phyloP scores from a whole-genome alignment of 2,797 vertebrate genomes.

The Odontamblyopus rebecca region DNA sequence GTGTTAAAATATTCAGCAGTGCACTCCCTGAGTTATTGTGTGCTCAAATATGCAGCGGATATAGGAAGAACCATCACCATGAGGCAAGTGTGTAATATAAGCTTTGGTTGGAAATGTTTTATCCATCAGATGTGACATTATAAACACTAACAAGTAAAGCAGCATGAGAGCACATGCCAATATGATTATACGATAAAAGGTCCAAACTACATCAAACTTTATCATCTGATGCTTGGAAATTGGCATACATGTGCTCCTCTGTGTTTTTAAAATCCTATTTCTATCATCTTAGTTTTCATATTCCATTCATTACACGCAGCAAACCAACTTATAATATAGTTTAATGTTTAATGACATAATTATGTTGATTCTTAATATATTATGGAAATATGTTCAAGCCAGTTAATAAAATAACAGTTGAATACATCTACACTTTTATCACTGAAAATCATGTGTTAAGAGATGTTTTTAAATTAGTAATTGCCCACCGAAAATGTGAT shows the following conservation, averaged over 20 bases:
- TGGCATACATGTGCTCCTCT: not conserved
- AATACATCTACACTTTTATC: not conserved
- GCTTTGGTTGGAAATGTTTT: conserved; percentile 22
- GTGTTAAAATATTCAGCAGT: conserved; percentile 76
- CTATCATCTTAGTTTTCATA: not conserved
- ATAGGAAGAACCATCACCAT: conserved; percentile 33
- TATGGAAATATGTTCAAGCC: not conserved
- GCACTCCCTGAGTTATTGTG: conserved; percentile 59
- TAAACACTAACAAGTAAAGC: not conserved
- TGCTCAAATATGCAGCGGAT: conserved; percentile 61
- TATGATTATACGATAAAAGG: not conserved
- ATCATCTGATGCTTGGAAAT: not conserved
- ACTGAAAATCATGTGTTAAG: not conserved
- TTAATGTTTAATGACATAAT: too few species aligned
- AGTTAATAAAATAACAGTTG: not conserved
- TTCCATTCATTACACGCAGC: not conserved
- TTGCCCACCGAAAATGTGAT: not conserved
- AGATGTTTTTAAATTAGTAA: not conserved
- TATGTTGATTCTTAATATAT: not conserved
- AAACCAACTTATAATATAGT: not conserved
- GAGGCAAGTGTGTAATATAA: conserved; percentile 23
- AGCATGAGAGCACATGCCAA: not conserved
- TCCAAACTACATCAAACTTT: not conserved
- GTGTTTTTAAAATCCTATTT: not conserved
- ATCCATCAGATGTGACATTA: not conserved